Evolutionary conservation across 2,888 invertebrate species (phyloP), one percentile per base, ranked within the genome.

Genomic region (Eilema griseolum): DNA sequence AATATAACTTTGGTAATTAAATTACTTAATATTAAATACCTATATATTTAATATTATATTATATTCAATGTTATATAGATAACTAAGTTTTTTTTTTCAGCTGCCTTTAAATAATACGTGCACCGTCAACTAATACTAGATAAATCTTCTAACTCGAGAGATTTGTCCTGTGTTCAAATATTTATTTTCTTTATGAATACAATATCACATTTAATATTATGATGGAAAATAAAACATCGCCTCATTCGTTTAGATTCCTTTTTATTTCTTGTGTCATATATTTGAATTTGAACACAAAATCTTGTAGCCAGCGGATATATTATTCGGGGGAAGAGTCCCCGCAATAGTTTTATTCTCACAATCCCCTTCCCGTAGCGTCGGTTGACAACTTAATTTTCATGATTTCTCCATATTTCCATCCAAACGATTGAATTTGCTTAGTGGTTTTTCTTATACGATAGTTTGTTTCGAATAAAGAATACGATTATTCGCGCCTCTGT

Each of bases 311-410:
- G 84, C 74, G 72, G 76, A 86, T 83, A 85, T 83, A 84, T 85
- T 81, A 84, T 81, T 77, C 78, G 80, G 84, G 83, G 84, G 85
- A 87, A 85, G 83, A 87, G 33, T 80, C 78, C 81, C 79, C 80
- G 72, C 81, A 80, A 85, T 88, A 86, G 85, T 88, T 86, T 79
- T 77, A 73, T 82, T 85, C 82, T 77, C 83, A 77, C 85, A 76
- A 68, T 67, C 73, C 75, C 77, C 77, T 76, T 78, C 79, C 82
- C 77, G 75, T 71, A 76, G 67, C 83, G 82, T 78, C 79, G 78
- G 76, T 82, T 85, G 86, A 86, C 88, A 86, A 86, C 85, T 78
- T 77, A 82, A 88, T 88, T 89, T 88, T 88, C 87, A 86, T 88
- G 85, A 86, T 87, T 86, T 82, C 81, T 82, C 84, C 86, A 83